phyloP scores from a whole-genome alignment of 2,113 vertebrate species.

The Sitta europaea region DNA sequence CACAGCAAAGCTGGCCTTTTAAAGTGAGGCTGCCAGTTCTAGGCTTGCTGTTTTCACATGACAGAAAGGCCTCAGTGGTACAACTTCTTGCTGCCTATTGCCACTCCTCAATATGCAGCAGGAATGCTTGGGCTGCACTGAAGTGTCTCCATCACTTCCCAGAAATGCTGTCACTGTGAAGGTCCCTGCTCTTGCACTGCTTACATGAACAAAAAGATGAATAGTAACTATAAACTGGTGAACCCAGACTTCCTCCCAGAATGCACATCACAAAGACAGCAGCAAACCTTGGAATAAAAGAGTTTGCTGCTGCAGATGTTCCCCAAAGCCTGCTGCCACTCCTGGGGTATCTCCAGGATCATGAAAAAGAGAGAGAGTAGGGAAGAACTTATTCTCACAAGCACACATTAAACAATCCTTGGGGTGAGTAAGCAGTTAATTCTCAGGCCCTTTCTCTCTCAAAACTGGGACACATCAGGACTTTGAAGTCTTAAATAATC shows the following conservation, averaged over 20 bases:
- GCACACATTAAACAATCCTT: neutral
- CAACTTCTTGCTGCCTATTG: neutral
- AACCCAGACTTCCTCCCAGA: neutral
- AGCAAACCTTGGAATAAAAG: neutral
- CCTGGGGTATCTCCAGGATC: neutral
- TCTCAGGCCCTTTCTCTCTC: neutral
- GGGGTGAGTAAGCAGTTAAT: neutral
- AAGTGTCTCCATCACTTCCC: neutral
- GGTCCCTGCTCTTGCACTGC: neutral
- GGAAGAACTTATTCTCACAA: neutral
- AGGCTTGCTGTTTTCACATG: neutral
- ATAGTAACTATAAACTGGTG: neutral
- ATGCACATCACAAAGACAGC: neutral
- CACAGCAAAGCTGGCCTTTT: neutral
- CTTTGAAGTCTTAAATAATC: conserved; percentile 38
- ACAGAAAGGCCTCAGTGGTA: neutral
- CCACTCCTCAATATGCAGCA: neutral
- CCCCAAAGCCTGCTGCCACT: neutral
- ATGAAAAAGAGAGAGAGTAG: neutral
- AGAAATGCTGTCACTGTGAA: neutral
- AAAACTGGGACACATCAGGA: conserved; percentile 23
- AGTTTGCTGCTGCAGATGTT: neutral
- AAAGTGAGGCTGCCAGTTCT: neutral
- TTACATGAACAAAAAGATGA: neutral
- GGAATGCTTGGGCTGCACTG: neutral